Evolutionary conservation across 2,797 vertebrate genomes (phyloP), one percentile per base, ranked within the genome.

Genomic region (Falco cherrug): DNA sequence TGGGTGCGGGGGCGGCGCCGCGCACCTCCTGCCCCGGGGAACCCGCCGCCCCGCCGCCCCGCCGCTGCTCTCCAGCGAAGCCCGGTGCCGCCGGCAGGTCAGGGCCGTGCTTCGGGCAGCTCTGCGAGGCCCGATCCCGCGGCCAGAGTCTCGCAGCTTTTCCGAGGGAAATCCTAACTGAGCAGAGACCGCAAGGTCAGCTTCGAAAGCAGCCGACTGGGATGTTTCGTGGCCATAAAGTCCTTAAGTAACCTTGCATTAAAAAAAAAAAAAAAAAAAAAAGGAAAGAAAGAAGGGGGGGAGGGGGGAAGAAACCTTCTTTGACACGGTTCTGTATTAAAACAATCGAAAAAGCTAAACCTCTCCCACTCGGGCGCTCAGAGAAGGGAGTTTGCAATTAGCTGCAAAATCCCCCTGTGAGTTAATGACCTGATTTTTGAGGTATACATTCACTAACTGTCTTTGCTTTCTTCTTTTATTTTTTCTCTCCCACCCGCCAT

Each of bases 241-340:
- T 94, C 95, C 95, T 96, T 53, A 83, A 50, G 57, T 91, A 96
- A 97, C 92, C 92, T 71, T 26, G 24, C 20, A 13, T 54, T 50
- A 2, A 35, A 76, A 61, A 41, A 6, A 29, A 33, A 33, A 9
- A 11, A 21, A 7, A 13, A 14, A 13, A 3, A 4, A 4, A 7
- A 13, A 10, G 1, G 7, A 31, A 6, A 14, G 14, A 20, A 4
- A 9, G 3, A 3, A 4, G 37, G 37, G 37, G 37, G 37, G 37
- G 37, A 37, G 37, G 37, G 13, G 8, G 35, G 17, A 71, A 50
- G 16, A n/a, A 54, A 7, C 7, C 22, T 43, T 37, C 1, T 65
- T 83, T 75, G 61, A 59, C 54, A 84, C 0, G 3, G 35, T 82
- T 94, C 70, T 67, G 39, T 76, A 94, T 73, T 47, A 89, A 93